Percentiles rank a stretch among this genome's conserved stretches.
Conservation (phyloP, 2,113 vertebrate genomes). For the Epinephelus moara region DNA sequence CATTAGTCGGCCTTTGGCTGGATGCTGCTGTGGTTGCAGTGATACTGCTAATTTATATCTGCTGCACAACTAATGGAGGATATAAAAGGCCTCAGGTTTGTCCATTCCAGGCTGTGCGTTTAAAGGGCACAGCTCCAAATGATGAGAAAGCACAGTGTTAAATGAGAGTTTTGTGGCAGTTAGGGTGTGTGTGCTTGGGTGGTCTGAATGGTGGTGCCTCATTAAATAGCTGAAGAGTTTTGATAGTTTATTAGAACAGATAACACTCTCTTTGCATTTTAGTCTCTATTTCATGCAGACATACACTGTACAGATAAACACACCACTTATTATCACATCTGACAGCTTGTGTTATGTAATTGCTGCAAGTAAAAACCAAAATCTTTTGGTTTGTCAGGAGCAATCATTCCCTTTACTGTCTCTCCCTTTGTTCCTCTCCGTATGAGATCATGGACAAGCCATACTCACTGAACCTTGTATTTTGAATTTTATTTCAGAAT, state of each 20-base stretch:
- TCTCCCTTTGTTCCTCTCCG: background rate
- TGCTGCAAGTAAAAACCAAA: slow-evolving; percentile 38
- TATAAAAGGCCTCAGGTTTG: slow-evolving; percentile 67
- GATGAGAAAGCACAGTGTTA: slow-evolving; percentile 58
- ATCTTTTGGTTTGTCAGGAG: slow-evolving; percentile 1
- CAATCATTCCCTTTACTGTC: background rate
- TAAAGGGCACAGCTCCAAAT: slow-evolving; percentile 65
- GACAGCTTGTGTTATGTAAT: slow-evolving; percentile 24
- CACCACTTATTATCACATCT: slow-evolving; percentile 9
- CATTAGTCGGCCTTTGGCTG: slow-evolving; percentile 64
- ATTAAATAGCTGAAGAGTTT: slow-evolving; percentile 65
- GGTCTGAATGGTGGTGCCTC: slow-evolving; percentile 44
- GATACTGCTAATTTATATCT: slow-evolving; percentile 71
- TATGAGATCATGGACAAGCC: slow-evolving; percentile 13
- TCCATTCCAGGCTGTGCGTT: slow-evolving; percentile 57
- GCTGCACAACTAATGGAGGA: slow-evolving; percentile 69
- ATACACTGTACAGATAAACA: background rate
- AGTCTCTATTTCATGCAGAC: slow-evolving; percentile 20
- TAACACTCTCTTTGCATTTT: slow-evolving; percentile 44
- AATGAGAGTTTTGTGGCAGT: slow-evolving; percentile 43
- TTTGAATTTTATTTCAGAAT: background rate
- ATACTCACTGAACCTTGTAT: background rate
- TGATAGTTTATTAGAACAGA: slow-evolving; percentile 58
- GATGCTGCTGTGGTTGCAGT: slow-evolving; percentile 43
- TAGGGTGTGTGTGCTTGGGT: background rate